phyloP scores from a whole-genome alignment of 2,797 vertebrate genomes.

The Crocodylus rhombifer region DNA sequence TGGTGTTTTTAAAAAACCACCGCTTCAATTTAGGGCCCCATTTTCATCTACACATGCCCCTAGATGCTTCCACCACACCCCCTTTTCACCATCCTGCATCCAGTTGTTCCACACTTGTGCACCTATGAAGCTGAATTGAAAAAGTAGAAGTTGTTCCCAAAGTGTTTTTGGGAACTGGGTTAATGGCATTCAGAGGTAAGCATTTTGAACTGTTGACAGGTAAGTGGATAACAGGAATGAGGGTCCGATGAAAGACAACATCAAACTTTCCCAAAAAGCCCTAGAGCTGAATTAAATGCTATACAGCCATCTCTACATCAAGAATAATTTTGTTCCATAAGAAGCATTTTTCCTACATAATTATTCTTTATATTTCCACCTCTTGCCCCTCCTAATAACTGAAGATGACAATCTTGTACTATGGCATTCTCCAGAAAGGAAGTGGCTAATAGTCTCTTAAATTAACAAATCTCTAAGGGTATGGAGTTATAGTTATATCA shows the following conservation, averaged over 20 bases:
- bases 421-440: neutral
- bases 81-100: no score
- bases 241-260: conserved; percentile 36
- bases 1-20: no score
- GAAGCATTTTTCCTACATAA: conserved; percentile 28
- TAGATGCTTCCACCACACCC: no score
- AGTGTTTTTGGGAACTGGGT: neutral
- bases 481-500: no score
- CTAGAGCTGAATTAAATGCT: neutral
- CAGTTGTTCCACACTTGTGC: no score
- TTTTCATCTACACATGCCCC: no score
- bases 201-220: neutral
- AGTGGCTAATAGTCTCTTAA: neutral
- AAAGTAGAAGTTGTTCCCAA: no score
- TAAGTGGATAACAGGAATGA: neutral
- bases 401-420: neutral
- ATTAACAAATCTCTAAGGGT: accelerated
- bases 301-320: neutral
- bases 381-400: neutral
- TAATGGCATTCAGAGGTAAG: neutral
- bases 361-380: conserved; percentile 21
- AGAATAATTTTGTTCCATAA: conserved; percentile 34
- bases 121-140: no score
- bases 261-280: neutral
- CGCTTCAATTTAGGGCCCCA: no score